Evolutionary conservation across 2,888 invertebrate species (phyloP).

Genomic region (Gandaritis pyraliata): DNA sequence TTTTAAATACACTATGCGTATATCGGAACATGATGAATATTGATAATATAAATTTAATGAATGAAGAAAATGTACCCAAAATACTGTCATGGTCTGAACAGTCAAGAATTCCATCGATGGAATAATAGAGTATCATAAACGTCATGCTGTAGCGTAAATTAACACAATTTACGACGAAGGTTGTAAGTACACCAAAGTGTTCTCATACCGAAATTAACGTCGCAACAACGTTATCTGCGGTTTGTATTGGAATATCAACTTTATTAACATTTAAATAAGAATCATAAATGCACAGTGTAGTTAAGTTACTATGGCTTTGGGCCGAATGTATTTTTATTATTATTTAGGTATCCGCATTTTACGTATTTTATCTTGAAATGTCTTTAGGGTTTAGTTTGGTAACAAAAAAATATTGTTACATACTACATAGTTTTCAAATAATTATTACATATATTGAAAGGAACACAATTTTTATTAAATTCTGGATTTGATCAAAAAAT

Average conservation of each 20-base stretch:
- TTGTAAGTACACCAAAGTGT: constrained; percentile 50
- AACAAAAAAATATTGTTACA: background rate
- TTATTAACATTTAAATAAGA: constrained; percentile 25
- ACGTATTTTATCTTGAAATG: background rate
- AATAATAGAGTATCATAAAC: constrained; percentile 42
- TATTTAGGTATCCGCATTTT: no score
- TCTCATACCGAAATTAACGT: constrained; percentile 39
- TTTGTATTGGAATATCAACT: constrained; percentile 24
- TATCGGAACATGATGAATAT: background rate
- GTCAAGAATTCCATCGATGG: constrained; percentile 52
- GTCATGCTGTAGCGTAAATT: constrained; percentile 43
- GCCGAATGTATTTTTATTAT: background rate
- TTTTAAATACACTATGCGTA: no score
- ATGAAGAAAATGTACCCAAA: background rate
- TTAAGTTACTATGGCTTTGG: background rate
- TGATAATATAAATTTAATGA: no score
- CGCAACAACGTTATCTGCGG: background rate
- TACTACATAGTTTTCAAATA: no score
- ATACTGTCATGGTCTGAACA: background rate
- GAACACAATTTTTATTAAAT: no score
- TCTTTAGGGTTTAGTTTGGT: background rate
- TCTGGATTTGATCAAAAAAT: no score
- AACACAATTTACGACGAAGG: constrained; percentile 42
- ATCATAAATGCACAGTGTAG: constrained; percentile 8
- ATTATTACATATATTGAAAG: no score